Percentiles rank a stretch among this genome's conserved stretches.
phyloP scores from a whole-genome alignment of 2,113 vertebrate species.

The Lagopus leucura region DNA sequence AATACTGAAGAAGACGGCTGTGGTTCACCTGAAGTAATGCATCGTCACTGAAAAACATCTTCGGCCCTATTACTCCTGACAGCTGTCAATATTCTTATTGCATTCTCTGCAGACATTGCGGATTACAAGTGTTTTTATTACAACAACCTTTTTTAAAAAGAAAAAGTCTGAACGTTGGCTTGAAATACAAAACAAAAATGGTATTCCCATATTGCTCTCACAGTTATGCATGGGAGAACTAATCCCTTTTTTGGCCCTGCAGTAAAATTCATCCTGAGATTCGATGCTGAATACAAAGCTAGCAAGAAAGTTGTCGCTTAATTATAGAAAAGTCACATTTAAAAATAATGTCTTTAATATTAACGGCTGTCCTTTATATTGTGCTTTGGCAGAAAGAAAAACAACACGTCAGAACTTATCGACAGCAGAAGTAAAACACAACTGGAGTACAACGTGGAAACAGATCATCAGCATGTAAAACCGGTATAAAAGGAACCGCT shows the following conservation, averaged over 20 bases:
- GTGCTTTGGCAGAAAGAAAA: conserved; percentile 58
- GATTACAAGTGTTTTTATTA: not conserved
- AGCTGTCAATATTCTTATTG: conserved; percentile 60
- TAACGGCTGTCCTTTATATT: conserved; percentile 74
- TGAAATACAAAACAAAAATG: conserved; percentile 46
- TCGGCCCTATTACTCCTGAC: conserved; percentile 20
- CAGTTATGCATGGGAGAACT: conserved; percentile 62
- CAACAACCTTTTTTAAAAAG: not conserved
- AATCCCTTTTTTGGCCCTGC: conserved; percentile 79
- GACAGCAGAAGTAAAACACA: conserved; percentile 63
- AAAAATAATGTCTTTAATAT: conserved; percentile 65
- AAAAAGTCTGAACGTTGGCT: not conserved
- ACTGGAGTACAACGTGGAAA: conserved; percentile 39
- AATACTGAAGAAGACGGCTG: conserved; percentile 6
- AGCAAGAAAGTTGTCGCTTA: conserved; percentile 54
- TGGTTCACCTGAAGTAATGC: conserved; percentile 23
- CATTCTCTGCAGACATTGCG: not conserved
- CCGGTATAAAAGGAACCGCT: conserved; percentile 50
- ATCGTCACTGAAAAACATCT: not conserved
- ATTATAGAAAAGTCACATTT: conserved; percentile 74
- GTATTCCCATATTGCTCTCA: conserved; percentile 63
- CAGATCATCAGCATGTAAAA: conserved; percentile 45
- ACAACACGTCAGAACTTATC: conserved; percentile 49
- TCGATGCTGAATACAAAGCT: conserved; percentile 75
- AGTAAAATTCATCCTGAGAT: conserved; percentile 82